phyloP scores from a whole-genome alignment of 92 coral and sea anemone genomes.

The Diadumene lineata region DNA sequence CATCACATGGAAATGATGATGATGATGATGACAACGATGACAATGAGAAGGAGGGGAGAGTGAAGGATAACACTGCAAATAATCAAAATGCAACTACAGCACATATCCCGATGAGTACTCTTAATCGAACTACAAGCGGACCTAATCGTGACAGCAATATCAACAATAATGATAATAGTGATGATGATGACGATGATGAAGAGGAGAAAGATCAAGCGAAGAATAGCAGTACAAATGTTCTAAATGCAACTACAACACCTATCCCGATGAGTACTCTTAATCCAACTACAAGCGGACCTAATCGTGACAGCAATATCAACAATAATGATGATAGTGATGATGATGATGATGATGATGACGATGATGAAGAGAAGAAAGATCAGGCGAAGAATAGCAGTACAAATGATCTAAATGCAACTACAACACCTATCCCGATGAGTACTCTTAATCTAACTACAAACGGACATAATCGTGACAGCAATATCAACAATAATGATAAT shows the following conservation, averaged over 20 bases:
- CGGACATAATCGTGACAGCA: background rate
- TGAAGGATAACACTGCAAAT: background rate
- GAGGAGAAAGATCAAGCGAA: background rate
- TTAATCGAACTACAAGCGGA: background rate
- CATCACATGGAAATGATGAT: background rate
- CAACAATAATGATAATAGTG: background rate
- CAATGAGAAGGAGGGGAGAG: background rate
- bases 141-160: too few relatives aligned
- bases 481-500: background rate
- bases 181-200: background rate
- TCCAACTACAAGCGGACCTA: background rate
- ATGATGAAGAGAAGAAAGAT: conserved; percentile 1
- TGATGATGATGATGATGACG: background rate
- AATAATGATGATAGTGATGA: conserved; percentile 5
- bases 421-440: background rate
- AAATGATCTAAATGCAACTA: background rate
- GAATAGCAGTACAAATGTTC: background rate
- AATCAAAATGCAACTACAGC: background rate
- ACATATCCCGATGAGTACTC: background rate
- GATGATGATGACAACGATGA: background rate
- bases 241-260: background rate
- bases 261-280: background rate
- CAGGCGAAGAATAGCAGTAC: background rate
- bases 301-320: background rate
- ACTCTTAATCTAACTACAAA: background rate